Percentiles rank a stretch among this genome's conserved stretches.
phyloP scores from a whole-genome alignment of 2,888 invertebrate genomes.

The Sphecodes monilicornis region DNA sequence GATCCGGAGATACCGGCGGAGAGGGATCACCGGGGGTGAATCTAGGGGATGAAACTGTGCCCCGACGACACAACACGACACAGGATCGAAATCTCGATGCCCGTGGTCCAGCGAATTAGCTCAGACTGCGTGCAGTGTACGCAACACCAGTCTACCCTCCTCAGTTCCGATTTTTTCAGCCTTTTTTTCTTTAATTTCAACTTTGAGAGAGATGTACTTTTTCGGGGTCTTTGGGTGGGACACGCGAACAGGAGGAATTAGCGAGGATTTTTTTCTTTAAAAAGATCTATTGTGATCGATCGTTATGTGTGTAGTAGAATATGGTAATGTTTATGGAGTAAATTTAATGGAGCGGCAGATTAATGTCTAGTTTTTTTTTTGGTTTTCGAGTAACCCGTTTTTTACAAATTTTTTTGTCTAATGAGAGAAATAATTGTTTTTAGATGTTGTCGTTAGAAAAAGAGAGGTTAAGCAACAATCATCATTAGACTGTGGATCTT shows the following conservation, averaged over 20 bases:
- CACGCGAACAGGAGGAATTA: neutral
- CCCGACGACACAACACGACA: constrained; percentile 25
- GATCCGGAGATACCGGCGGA: constrained; percentile 30
- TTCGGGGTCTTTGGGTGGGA: neutral
- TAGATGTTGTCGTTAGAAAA: no score
- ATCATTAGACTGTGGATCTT: no score
- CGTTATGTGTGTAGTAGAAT: neutral
- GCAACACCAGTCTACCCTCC: neutral
- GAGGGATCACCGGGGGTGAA: neutral
- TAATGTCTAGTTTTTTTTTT: no score
- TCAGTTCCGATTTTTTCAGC: no score
- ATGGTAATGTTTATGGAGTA: neutral
- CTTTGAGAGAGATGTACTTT: neutral
- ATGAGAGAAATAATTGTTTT: no score
- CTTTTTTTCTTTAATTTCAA: neutral
- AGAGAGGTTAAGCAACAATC: no score
- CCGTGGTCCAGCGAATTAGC: constrained; percentile 55
- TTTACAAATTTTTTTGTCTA: no score
- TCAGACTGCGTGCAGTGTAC: neutral
- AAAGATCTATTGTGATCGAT: neutral
- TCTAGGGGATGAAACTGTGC: constrained; percentile 17
- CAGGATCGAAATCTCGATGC: constrained; percentile 49
- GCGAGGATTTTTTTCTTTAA: neutral
- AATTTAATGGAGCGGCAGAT: neutral
- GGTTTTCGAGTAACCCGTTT: no score